A percentile compares a stretch with the other conserved stretches of the same genome.
Evolutionary conservation across 2,797 vertebrate genomes (phyloP).

Genomic region (Simalia tracyae): DNA sequence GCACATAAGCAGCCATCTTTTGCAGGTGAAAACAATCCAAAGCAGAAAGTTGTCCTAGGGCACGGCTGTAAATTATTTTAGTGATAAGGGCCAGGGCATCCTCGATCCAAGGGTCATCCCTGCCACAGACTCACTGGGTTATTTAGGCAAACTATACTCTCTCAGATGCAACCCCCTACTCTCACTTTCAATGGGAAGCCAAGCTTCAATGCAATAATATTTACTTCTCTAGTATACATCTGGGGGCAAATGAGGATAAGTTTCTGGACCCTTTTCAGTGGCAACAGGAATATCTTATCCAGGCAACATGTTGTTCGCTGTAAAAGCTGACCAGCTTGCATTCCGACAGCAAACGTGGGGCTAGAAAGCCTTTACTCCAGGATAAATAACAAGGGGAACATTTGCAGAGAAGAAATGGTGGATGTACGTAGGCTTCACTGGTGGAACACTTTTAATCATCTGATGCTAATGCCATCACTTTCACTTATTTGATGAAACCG

Average conservation of each 20-base stretch:
- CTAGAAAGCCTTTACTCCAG: background rate
- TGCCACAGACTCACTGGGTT: background rate
- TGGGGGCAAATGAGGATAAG: background rate
- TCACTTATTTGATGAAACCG: background rate
- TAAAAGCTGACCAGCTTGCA: background rate
- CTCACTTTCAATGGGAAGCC: background rate
- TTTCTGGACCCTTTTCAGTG: background rate
- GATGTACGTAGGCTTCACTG: background rate
- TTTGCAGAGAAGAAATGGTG: background rate
- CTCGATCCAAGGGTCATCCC: background rate
- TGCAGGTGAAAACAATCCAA: background rate
- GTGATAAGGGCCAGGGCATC: background rate
- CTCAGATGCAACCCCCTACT: background rate
- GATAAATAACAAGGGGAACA: too few relatives aligned
- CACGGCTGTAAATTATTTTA: background rate
- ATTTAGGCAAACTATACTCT: background rate
- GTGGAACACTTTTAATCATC: too few relatives aligned
- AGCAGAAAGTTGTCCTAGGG: background rate
- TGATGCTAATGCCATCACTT: background rate
- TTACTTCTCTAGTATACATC: background rate
- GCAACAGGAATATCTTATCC: background rate
- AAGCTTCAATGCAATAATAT: background rate
- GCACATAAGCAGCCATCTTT: constrained; percentile 15
- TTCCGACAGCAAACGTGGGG: background rate
- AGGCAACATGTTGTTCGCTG: background rate